phyloP scores from a whole-genome alignment of 1,140 invertebrate genomes.

The Eriosoma lanigerum region DNA sequence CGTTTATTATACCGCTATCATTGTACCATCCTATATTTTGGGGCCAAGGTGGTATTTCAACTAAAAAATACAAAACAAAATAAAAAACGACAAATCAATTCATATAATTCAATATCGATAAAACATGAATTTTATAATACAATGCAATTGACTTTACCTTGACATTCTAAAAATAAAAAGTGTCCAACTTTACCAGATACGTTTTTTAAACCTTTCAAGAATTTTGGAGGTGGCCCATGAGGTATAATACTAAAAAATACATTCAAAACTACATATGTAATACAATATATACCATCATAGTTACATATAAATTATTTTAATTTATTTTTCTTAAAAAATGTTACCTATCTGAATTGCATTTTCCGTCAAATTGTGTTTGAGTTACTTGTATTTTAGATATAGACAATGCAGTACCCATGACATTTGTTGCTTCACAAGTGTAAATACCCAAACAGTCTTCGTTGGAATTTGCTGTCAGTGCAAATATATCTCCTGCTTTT shows the following conservation, averaged over 20 bases:
- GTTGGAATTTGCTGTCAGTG: conserved; percentile 77
- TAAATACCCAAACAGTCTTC: conserved; percentile 82
- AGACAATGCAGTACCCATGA: conserved; percentile 78
- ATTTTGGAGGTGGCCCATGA: conserved; percentile 71
- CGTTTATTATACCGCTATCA: conserved; percentile 72
- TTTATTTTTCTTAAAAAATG: background rate
- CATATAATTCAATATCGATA: no score
- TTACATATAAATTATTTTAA: no score
- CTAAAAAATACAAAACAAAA: conserved; percentile 57
- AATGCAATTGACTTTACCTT: conserved; percentile 62
- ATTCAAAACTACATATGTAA: no score
- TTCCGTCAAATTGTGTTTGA: background rate
- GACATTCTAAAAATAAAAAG: conserved; percentile 69
- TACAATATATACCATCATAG: background rate
- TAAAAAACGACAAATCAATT: no score
- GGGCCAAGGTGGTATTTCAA: conserved; percentile 80
- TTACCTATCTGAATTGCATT: conserved; percentile 9
- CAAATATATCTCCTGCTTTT: conserved; percentile 84
- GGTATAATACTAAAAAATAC: conserved; percentile 57
- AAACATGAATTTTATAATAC: no score
- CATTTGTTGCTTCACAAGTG: conserved; percentile 82
- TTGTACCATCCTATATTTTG: conserved; percentile 80
- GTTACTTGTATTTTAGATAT: conserved; percentile 73
- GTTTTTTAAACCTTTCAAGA: conserved; percentile 71
- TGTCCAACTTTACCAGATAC: conserved; percentile 76